phyloP scores from a whole-genome alignment of 2,888 invertebrate genomes.

The Diaperis boleti region DNA sequence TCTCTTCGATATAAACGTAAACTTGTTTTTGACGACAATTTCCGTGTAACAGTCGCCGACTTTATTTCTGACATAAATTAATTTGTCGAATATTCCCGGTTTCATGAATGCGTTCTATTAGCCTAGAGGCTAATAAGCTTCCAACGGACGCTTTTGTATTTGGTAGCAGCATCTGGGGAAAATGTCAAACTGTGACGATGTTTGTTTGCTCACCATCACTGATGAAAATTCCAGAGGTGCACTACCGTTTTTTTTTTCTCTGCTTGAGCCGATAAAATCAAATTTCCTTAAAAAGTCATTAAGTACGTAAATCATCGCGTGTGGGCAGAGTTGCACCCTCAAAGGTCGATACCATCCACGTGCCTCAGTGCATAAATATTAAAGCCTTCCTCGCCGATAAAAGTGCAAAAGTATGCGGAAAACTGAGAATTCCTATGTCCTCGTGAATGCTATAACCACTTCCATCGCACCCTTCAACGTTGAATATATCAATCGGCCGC shows the following conservation, averaged over 20 bases:
- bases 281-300: not conserved
- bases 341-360: conserved; percentile 22
- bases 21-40: too few relatives aligned
- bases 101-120: not conserved
- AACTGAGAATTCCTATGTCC: not conserved
- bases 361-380: conserved; percentile 17
- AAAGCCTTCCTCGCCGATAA: conserved; percentile 4
- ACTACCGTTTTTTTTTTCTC: not conserved
- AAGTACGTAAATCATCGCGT: conserved; percentile 9
- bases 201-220: not conserved
- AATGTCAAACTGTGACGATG: too few relatives aligned
- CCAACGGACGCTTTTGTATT: conserved; percentile 6
- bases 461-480: not conserved
- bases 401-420: conserved; percentile 17
- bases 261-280: conserved; percentile 1
- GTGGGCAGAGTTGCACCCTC: conserved; percentile 9
- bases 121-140: conserved; percentile 4
- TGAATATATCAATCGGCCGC: conserved; percentile 20
- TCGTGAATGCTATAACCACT: not conserved
- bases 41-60: too few relatives aligned
- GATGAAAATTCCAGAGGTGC: not conserved
- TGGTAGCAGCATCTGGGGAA: too few relatives aligned
- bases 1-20: too few relatives aligned
- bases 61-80: too few relatives aligned
- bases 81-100: not conserved